A percentile compares a stretch with the other conserved stretches of the same genome.
phyloP scores from a whole-genome alignment of 1,140 invertebrate genomes.

The Steinernema khuongi region DNA sequence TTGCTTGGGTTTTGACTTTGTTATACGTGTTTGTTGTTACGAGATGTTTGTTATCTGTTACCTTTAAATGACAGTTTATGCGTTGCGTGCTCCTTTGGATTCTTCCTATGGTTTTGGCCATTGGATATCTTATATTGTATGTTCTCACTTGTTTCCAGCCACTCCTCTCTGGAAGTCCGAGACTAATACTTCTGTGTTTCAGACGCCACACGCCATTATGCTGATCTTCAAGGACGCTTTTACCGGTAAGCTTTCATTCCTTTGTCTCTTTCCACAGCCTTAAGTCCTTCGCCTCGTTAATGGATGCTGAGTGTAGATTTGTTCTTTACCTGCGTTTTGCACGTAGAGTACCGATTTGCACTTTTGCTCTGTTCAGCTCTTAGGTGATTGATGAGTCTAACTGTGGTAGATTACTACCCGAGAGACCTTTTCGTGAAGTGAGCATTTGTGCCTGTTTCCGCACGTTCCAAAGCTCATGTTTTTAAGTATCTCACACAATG shows the following conservation, averaged over 20 bases:
- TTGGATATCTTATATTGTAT: neutral
- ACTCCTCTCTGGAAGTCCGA: too few species aligned
- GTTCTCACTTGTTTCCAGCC: slow-evolving; percentile 8
- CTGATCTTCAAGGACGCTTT: slow-evolving; percentile 90
- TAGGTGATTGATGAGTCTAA: slow-evolving; percentile 38
- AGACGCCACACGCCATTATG: too few species aligned
- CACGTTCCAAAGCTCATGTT: too few species aligned
- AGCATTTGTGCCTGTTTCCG: neutral
- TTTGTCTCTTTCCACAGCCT: too few species aligned
- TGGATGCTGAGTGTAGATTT: too few species aligned
- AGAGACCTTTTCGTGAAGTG: too few species aligned
- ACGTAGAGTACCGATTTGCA: too few species aligned
- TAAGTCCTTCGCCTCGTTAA: too few species aligned
- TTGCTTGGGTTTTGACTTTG: slow-evolving; percentile 59
- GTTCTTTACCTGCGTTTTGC: too few species aligned
- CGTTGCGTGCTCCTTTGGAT: neutral
- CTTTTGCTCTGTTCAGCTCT: too few species aligned
- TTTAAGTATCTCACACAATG: too few species aligned
- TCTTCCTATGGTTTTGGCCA: slow-evolving; percentile 3
- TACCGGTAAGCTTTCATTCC: slow-evolving; percentile 68
- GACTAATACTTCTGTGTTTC: neutral
- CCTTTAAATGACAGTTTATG: too few species aligned
- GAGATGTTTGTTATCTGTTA: slow-evolving; percentile 29
- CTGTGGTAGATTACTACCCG: slow-evolving; percentile 28
- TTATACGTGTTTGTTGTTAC: slow-evolving; percentile 26